Conservation (phyloP, 92 coral and sea anemone species). For the Micromussa lordhowensis region DNA sequence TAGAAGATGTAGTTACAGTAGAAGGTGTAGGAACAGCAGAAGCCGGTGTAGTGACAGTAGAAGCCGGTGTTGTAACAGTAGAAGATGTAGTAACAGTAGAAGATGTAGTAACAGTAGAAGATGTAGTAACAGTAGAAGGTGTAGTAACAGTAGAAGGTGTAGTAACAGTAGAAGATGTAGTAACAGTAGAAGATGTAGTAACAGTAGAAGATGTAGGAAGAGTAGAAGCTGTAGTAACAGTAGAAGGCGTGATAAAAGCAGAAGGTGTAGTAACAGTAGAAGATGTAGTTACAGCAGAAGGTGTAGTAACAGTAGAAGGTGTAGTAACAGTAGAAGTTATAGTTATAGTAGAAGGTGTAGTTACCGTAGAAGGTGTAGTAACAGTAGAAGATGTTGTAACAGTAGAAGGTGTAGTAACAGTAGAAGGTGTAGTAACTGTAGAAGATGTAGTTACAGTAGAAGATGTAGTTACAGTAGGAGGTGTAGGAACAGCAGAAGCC, state of each 20-base stretch:
- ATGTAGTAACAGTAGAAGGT: neutral
- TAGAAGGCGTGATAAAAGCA: neutral
- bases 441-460: no score
- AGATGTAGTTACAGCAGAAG: neutral
- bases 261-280: neutral
- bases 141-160: neutral
- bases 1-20: no score
- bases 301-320: neutral
- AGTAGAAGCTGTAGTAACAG: neutral
- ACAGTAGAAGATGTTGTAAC: neutral
- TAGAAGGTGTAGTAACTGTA: neutral
- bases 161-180: neutral
- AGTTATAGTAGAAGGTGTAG: neutral
- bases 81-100: no score
- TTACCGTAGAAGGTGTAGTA: neutral
- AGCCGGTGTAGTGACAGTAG: no score
- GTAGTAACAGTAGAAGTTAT: neutral
- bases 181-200: neutral
- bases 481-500: no score
- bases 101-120: no score
- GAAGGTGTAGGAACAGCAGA: no score
- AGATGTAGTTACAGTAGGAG: no score
- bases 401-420: neutral
- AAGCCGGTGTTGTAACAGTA: no score
- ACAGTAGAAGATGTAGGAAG: neutral